Evolutionary conservation across 2,113 vertebrate genomes (phyloP).

Genomic region (Petaurus breviceps): DNA sequence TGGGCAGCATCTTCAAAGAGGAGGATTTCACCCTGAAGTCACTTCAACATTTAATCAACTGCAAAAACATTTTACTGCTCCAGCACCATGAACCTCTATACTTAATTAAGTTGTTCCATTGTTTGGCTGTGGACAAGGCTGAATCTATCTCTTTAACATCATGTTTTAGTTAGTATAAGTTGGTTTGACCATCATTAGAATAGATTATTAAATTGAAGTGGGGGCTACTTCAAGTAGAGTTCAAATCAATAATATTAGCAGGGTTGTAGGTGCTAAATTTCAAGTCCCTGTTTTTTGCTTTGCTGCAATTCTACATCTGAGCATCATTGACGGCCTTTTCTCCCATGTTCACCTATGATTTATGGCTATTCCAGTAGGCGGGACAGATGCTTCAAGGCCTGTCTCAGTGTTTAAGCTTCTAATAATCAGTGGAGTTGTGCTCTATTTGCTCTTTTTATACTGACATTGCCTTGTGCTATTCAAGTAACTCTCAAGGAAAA

Average conservation of each 20-base stretch:
- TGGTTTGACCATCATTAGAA: slow-evolving; percentile 77
- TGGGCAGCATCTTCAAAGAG: slow-evolving; percentile 56
- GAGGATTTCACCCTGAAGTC: slow-evolving; percentile 74
- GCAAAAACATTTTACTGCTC: slow-evolving; percentile 76
- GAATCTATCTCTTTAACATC: slow-evolving; percentile 82
- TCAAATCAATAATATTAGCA: slow-evolving; percentile 83
- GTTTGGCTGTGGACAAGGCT: slow-evolving; percentile 80
- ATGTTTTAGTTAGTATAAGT: slow-evolving; percentile 81
- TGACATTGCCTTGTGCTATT: slow-evolving; percentile 1
- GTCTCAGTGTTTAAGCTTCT: slow-evolving; percentile 69
- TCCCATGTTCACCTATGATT: slow-evolving; percentile 70
- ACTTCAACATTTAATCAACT: slow-evolving; percentile 79
- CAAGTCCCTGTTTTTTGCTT: slow-evolving; percentile 68
- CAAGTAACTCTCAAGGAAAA: slow-evolving; percentile 56
- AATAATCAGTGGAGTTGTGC: slow-evolving; percentile 61
- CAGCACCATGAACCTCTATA: slow-evolving; percentile 70
- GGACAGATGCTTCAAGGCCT: slow-evolving; percentile 74
- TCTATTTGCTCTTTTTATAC: slow-evolving; percentile 56
- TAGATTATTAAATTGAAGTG: slow-evolving; percentile 79
- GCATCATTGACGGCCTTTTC: slow-evolving; percentile 47
- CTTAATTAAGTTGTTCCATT: slow-evolving; percentile 85
- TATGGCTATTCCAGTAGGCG: slow-evolving; percentile 72
- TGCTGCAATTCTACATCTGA: slow-evolving; percentile 62
- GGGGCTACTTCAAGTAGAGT: slow-evolving; percentile 75
- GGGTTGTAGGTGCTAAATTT: slow-evolving; percentile 71